Evolutionary conservation across 2,797 vertebrate species (phyloP).

Genomic region (Iguana delicatissima): DNA sequence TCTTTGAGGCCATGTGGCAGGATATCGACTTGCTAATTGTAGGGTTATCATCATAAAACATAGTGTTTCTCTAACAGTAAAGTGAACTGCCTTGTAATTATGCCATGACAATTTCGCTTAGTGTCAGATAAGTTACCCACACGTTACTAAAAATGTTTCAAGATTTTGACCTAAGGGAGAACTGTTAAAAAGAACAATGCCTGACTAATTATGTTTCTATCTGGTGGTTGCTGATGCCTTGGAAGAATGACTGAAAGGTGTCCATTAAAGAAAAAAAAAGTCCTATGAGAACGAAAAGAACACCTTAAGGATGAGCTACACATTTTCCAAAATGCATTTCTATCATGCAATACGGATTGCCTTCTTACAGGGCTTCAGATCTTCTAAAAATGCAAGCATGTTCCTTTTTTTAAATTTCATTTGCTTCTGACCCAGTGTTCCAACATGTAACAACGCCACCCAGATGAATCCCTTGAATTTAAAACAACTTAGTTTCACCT

Average conservation of each 20-base stretch:
- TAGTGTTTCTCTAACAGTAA: slow-evolving; percentile 41
- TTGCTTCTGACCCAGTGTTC: not conserved
- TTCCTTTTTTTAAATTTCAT: slow-evolving; percentile 26
- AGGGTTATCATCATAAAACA: slow-evolving; percentile 42
- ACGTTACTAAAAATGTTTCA: slow-evolving; percentile 60
- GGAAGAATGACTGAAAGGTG: slow-evolving; percentile 45
- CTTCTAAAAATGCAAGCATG: not conserved
- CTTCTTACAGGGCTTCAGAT: slow-evolving; percentile 15
- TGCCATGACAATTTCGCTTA: slow-evolving; percentile 39
- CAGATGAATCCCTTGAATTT: not conserved
- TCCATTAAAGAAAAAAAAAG: slow-evolving; percentile 14
- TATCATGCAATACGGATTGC: not conserved
- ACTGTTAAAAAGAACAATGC: slow-evolving; percentile 39
- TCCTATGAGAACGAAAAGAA: not conserved
- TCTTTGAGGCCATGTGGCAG: slow-evolving; percentile 35
- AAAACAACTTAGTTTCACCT: not conserved
- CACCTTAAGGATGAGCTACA: slow-evolving; percentile 31
- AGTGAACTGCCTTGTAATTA: slow-evolving; percentile 16
- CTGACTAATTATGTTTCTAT: slow-evolving; percentile 38
- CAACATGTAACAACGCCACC: not conserved
- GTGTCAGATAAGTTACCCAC: slow-evolving; percentile 24
- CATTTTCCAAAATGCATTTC: slow-evolving; percentile 26
- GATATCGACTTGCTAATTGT: slow-evolving; percentile 29
- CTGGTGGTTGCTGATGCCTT: slow-evolving; percentile 27
- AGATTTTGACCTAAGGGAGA: slow-evolving; percentile 53